Percentiles rank a stretch among this genome's conserved stretches.
These are phyloP conservation scores for Drosophila arizonae DNA, from an alignment of 1,140 invertebrate species.

Conservation along the genomic window DNA sequence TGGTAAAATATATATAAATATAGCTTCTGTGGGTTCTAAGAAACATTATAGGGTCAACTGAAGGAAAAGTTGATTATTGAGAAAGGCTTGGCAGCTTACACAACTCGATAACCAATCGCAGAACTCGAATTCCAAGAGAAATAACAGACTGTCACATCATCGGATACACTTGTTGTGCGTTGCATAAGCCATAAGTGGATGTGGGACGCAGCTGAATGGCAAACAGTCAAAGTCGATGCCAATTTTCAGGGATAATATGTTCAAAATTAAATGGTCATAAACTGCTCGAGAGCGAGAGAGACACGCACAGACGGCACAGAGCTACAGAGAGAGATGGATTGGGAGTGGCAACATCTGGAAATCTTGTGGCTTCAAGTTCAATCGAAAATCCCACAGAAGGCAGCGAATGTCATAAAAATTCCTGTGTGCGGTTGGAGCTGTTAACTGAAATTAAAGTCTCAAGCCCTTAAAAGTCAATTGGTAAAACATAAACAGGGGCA, in stretches of 20 bases:
- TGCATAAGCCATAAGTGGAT: slow-evolving; percentile 6
- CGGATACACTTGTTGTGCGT: neutral
- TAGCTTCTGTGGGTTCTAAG: too few species aligned
- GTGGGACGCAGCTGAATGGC: neutral
- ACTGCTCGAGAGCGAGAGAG: neutral
- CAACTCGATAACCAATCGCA: too few species aligned
- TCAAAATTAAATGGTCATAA: slow-evolving; percentile 3
- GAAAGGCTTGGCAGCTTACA: too few species aligned
- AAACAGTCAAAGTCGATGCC: slow-evolving; percentile 8
- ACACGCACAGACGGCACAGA: too few species aligned
- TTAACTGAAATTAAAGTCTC: slow-evolving; percentile 21
- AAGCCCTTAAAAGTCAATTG: slow-evolving; percentile 35
- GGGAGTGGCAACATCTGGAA: neutral
- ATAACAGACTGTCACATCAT: neutral
- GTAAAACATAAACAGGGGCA: slow-evolving; percentile 32
- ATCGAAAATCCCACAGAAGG: neutral
- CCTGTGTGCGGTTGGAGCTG: neutral
- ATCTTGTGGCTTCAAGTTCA: slow-evolving; percentile 8
- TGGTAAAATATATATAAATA: neutral
- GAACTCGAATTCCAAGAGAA: neutral
- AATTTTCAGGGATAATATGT: slow-evolving; percentile 4
- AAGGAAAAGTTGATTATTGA: too few species aligned
- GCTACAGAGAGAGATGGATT: neutral
- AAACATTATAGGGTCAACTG: too few species aligned
- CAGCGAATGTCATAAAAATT: slow-evolving; percentile 4